phyloP scores from a whole-genome alignment of 2,113 vertebrate species.

The Neolamprologus modestus region DNA sequence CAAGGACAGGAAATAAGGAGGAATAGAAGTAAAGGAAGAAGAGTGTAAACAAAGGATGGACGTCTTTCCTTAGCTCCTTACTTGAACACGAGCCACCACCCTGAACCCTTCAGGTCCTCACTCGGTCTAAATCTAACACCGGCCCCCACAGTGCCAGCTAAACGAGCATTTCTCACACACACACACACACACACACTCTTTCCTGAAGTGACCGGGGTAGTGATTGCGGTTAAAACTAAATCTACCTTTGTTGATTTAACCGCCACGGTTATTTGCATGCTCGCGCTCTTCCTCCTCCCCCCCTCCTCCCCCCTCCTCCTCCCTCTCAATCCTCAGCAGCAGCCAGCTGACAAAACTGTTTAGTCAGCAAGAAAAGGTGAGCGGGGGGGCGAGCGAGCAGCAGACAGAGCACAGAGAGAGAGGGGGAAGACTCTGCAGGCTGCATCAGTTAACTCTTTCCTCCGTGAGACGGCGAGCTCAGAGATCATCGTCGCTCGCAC shows the following conservation, averaged over 20 bases:
- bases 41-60: neutral
- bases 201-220: neutral
- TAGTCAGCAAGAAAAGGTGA: constrained; percentile 74
- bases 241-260: constrained; percentile 16
- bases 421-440: neutral
- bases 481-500: neutral
- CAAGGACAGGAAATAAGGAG: neutral
- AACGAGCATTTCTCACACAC: neutral
- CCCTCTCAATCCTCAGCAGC: neutral
- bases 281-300: neutral
- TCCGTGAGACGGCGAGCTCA: neutral
- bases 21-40: neutral
- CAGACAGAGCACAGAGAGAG: neutral
- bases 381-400: constrained; percentile 5
- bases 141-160: neutral
- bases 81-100: neutral
- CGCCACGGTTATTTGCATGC: constrained; percentile 12
- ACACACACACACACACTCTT: neutral
- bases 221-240: constrained; percentile 22
- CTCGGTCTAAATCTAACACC: too few species aligned
- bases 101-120: neutral
- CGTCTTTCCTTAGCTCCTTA: neutral
- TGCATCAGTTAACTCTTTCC: neutral
- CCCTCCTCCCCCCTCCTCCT: neutral
- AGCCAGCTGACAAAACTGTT: constrained; percentile 84